phyloP scores from a whole-genome alignment of 2,797 vertebrate species.

The Sebastes flavidus region DNA sequence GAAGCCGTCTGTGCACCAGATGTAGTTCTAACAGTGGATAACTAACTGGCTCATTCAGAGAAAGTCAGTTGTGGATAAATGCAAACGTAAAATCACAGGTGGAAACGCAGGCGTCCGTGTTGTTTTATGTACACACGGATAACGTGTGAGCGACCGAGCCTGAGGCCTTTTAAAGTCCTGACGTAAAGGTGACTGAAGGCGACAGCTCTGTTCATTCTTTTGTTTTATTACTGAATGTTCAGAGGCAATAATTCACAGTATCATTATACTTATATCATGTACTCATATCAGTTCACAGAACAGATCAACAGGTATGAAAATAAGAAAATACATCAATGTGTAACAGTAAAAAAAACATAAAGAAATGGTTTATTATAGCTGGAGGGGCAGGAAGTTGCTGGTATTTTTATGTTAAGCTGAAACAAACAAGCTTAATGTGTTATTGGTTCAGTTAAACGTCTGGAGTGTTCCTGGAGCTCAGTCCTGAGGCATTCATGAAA shows the following conservation, averaged over 20 bases:
- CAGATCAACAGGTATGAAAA: background rate
- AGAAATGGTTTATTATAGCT: background rate
- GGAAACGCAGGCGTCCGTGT: background rate
- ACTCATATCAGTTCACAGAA: background rate
- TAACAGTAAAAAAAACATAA: background rate
- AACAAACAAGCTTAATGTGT: background rate
- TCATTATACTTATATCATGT: background rate
- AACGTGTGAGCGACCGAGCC: background rate
- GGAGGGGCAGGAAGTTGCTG: background rate
- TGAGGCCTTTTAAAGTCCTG: background rate
- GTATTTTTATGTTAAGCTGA: background rate
- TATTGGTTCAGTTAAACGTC: background rate
- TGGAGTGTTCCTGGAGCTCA: background rate
- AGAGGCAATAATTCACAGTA: background rate
- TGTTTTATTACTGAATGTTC: background rate
- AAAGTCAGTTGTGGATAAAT: background rate
- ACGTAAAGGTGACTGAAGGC: conserved; percentile 3
- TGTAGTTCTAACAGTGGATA: background rate
- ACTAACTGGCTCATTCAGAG: background rate
- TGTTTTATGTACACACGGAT: background rate
- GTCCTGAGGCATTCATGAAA: background rate
- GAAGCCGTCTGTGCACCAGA: too few species aligned
- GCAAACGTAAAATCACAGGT: background rate
- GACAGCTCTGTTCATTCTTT: background rate
- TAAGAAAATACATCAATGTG: background rate